Evolutionary conservation across 1,140 invertebrate species (phyloP).

Genomic region (Macrostomum lignano): DNA sequence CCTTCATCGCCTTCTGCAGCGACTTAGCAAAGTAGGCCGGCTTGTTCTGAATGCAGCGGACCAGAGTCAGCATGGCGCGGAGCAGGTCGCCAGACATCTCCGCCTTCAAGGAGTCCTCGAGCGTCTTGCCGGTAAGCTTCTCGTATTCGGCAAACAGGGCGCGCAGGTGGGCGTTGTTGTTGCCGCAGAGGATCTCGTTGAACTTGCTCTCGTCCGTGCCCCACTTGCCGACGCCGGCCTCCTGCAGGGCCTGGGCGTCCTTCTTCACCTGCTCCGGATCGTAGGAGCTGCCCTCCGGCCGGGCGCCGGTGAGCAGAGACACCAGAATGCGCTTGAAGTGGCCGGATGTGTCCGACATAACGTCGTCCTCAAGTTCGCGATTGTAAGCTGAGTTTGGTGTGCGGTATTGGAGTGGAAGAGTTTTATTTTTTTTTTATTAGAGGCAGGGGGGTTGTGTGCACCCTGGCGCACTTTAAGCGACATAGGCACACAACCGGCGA

Average conservation of each 20-base stretch:
- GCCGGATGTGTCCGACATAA: slow-evolving; percentile 26
- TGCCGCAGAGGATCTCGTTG: slow-evolving; percentile 13
- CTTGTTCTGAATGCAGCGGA: slow-evolving; percentile 16
- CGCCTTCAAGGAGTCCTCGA: slow-evolving; percentile 19
- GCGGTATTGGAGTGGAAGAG: no score
- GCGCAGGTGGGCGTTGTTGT: slow-evolving; percentile 16
- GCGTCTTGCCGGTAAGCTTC: slow-evolving; percentile 9
- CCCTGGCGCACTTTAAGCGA: no score
- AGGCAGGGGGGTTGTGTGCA: no score
- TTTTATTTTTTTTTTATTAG: no score
- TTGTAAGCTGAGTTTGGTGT: no score
- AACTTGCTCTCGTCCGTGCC: slow-evolving; percentile 30
- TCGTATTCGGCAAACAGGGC: slow-evolving; percentile 18
- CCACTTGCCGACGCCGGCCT: slow-evolving; percentile 28
- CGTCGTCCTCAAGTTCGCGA: slow-evolving; percentile 20
- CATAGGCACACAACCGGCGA: no score
- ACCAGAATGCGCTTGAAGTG: slow-evolving; percentile 24
- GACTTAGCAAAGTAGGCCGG: slow-evolving; percentile 22
- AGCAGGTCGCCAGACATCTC: slow-evolving; percentile 28
- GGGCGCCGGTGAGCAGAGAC: slow-evolving; percentile 13
- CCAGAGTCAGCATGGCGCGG: slow-evolving; percentile 19
- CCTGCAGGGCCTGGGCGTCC: slow-evolving; percentile 7
- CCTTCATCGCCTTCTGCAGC: slow-evolving; percentile 25
- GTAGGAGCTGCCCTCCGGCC: slow-evolving; percentile 11
- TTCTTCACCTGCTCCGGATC: slow-evolving; percentile 8